Evolutionary conservation across 2,113 vertebrate species (phyloP).

Genomic region (Galeopterus variegatus): DNA sequence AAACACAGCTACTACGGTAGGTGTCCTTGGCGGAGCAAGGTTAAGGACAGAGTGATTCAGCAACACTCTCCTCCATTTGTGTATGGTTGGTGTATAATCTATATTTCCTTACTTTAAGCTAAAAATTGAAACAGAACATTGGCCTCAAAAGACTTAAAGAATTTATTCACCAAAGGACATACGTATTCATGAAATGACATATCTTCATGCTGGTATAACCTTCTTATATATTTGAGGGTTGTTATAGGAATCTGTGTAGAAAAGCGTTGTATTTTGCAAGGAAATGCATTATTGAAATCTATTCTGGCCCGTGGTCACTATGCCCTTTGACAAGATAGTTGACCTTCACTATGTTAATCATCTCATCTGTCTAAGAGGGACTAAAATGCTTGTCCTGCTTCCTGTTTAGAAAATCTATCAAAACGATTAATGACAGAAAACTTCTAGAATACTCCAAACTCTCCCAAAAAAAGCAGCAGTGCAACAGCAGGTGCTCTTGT

Average conservation of each 20-base stretch:
- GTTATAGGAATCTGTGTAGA: neutral
- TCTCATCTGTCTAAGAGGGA: constrained; percentile 61
- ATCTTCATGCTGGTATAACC: neutral
- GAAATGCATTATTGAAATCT: constrained; percentile 24
- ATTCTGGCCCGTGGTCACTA: constrained; percentile 28
- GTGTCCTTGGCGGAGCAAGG: neutral
- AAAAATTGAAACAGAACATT: neutral
- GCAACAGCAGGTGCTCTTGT: constrained; percentile 73
- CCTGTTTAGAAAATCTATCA: constrained; percentile 73
- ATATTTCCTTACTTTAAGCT: neutral
- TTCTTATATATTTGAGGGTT: neutral
- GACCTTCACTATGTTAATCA: constrained; percentile 49
- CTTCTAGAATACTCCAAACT: constrained; percentile 62
- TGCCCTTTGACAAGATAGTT: neutral
- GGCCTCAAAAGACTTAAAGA: neutral
- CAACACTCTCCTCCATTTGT: neutral
- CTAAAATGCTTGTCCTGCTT: constrained; percentile 53
- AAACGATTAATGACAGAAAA: constrained; percentile 78
- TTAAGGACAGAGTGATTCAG: neutral
- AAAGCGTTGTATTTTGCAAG: neutral
- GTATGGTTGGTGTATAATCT: neutral
- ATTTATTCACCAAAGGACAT: constrained; percentile 13
- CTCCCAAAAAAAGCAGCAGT: constrained; percentile 77
- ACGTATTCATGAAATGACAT: neutral
- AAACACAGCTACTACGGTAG: neutral